Evolutionary conservation across 2,888 invertebrate species (phyloP), one percentile per base, ranked within the genome.

Genomic region (Galerucella pusilla): DNA sequence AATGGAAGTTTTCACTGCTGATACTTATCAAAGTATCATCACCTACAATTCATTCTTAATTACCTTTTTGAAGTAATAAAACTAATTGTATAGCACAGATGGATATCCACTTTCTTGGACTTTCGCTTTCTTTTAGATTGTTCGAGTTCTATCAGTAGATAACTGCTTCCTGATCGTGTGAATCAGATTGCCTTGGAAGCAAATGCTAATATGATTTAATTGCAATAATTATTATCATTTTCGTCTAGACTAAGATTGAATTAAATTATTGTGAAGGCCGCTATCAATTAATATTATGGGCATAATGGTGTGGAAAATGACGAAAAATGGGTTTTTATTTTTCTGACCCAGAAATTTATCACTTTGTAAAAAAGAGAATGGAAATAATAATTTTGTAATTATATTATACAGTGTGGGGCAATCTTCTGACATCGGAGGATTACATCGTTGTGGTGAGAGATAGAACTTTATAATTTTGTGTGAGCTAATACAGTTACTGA

Each of bases 51-150:
- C 10, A 57, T 57, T 57, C 20, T 57, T 20, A 20, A 57, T 57
- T 16, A 10, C 57, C 20, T 57, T 12, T 45, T 20, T 9, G 42
- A 35, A 9, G 14, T 10, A 7, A 63, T 63, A 63, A 63, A 35
- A 42, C 42, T 63, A 63, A 63, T 63, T 63, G 63, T 20, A 20
- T 20, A 35, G 35, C 42, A 63, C 42, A 42, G 28, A 61, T 61
- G 61, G 20, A n/a, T 35, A 42, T 42, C 7, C 14, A 35, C 63
- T 63, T 63, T 63, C 63, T n/a, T n/a, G 16, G 14, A 63, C 14
- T 63, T 35, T n/a, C 6, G 35, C 63, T 63, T 63, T 63, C 63
- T 63, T n/a, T 63, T 42, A 63, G 42, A 63, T 63, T 63, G 42
- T 14, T 28, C 35, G 16, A 7, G 2, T 54, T 54, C n/a, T n/a